Conservation (phyloP, 1,140 invertebrate genomes). For the Diprion similis region DNA sequence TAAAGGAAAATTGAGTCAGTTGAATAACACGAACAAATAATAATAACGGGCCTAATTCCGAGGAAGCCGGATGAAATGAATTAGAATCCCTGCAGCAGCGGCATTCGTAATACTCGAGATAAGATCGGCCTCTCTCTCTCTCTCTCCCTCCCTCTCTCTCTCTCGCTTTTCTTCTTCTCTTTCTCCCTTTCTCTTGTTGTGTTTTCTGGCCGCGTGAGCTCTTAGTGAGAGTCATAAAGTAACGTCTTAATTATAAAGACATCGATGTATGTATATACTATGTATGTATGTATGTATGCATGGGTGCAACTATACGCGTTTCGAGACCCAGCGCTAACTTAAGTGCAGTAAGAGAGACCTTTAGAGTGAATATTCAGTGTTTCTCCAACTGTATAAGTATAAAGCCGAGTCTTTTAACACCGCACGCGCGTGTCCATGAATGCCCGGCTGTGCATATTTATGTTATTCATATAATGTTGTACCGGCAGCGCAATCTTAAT, state of each 20-base stretch:
- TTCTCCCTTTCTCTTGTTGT: slow-evolving; percentile 12
- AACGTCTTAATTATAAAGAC: slow-evolving; percentile 8
- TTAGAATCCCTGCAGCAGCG: slow-evolving; percentile 11
- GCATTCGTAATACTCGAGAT: neutral
- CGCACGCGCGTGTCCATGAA: too few species aligned
- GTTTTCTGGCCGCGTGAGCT: slow-evolving; percentile 1
- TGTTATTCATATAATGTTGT: too few species aligned
- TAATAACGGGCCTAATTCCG: neutral
- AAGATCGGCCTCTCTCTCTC: slow-evolving; percentile 16
- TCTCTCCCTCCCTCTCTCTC: slow-evolving; percentile 16
- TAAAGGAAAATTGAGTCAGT: slow-evolving; percentile 19
- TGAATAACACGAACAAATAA: too few species aligned
- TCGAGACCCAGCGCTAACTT: neutral
- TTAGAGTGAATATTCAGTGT: too few species aligned
- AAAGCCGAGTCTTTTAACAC: too few species aligned
- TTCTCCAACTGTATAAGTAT: too few species aligned
- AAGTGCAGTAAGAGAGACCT: neutral
- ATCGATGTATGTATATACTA: neutral
- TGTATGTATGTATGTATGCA: too few species aligned
- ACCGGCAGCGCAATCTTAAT: too few species aligned
- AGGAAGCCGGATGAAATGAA: slow-evolving; percentile 21
- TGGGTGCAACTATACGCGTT: neutral
- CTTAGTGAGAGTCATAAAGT: neutral
- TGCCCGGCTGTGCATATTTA: too few species aligned
- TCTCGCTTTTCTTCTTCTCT: slow-evolving; percentile 12